Base-by-base conservation (phyloP, 1,140 invertebrate genomes). In the Calosoma granatense region DNA sequence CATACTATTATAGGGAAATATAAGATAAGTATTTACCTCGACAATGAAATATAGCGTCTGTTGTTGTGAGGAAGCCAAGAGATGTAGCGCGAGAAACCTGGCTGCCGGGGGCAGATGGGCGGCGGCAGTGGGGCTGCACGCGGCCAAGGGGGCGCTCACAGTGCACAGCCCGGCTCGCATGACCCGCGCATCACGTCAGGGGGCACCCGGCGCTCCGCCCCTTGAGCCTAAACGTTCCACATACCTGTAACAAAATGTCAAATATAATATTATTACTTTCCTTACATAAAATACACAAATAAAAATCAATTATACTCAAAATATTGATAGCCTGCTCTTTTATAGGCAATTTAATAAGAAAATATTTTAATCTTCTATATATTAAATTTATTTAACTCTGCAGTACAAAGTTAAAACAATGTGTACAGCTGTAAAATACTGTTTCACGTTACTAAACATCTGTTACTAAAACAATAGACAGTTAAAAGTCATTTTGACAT, bases 1-100 rank as follows among this genome's bases (percentile, higher is more conserved):
- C n/a, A n/a, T n/a, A n/a, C n/a, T n/a, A n/a, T n/a, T n/a, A n/a
- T n/a, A n/a, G n/a, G n/a, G n/a, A n/a, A n/a, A n/a, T n/a, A n/a
- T n/a, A n/a, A n/a, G n/a, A n/a, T n/a, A n/a, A n/a, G 17, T 17
- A 58, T 71, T 70, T 70, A 81, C 79, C 70, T 80, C 78, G 56
- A 83, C 81, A 62, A 82, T 73, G 70, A 83, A 83, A 68, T 81
- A 81, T 64, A 84, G 74, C 47, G 78, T 80, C 67, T 83, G 70
- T 59, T 71, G 70, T 53, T 53, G 51, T 22, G 51, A 22, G 11
- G 51, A 20, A 53, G 77, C 76, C 58, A 81, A 74, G 62, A 78
- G 74, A 67, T 81, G 78, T 61, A 83, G 77, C 62, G 79, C 79
- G 67, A 81, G 74, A 69, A 81, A 81, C 63, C 78, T 75, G 66